phyloP scores from a whole-genome alignment of 1,140 invertebrate genomes.

The Chrysomallon squamiferum region DNA sequence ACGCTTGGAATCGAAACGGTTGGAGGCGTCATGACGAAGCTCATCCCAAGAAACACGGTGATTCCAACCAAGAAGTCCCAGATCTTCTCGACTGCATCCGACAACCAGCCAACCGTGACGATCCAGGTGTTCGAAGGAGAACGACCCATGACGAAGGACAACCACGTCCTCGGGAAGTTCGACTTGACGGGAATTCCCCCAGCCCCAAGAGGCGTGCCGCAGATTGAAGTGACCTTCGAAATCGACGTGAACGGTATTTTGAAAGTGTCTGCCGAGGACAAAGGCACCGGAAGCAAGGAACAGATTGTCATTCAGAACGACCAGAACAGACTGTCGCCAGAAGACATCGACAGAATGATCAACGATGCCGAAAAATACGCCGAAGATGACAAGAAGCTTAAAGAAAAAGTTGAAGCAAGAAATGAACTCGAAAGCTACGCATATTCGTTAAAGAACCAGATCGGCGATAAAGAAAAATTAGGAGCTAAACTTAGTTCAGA shows the following conservation, averaged over 20 bases:
- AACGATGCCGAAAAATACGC: slow-evolving; percentile 54
- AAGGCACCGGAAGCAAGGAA: slow-evolving; percentile 97
- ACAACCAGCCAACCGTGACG: slow-evolving; percentile 98
- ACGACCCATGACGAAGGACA: slow-evolving; percentile 99
- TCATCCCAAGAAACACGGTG: slow-evolving; percentile 97
- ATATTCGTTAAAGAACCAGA: slow-evolving; percentile 97
- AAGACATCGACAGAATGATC: slow-evolving; percentile 99
- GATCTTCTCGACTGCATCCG: slow-evolving; percentile 98
- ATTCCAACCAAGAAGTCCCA: slow-evolving; percentile 99
- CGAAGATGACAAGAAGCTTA: slow-evolving; percentile 64
- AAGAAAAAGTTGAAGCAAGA: slow-evolving; percentile 94
- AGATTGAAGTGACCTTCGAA: slow-evolving; percentile 99
- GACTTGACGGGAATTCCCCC: slow-evolving; percentile 98
- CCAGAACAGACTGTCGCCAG: slow-evolving; percentile 94
- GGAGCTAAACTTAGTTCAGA: slow-evolving; percentile 89
- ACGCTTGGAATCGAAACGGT: slow-evolving; percentile 99
- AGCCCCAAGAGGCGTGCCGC: slow-evolving; percentile 96
- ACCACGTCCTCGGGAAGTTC: slow-evolving; percentile 97
- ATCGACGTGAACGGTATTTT: slow-evolving; percentile 99
- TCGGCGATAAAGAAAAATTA: slow-evolving; percentile 97
- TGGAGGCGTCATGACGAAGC: slow-evolving; percentile 99
- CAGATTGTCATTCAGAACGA: slow-evolving; percentile 99
- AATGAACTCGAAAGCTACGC: slow-evolving; percentile 92
- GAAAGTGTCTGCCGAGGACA: slow-evolving; percentile 92
- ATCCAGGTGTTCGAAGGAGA: slow-evolving; percentile 99